Evolutionary conservation across 2,113 vertebrate species (phyloP), one percentile per base, ranked within the genome.

Genomic region (Pollimyrus isidori): DNA sequence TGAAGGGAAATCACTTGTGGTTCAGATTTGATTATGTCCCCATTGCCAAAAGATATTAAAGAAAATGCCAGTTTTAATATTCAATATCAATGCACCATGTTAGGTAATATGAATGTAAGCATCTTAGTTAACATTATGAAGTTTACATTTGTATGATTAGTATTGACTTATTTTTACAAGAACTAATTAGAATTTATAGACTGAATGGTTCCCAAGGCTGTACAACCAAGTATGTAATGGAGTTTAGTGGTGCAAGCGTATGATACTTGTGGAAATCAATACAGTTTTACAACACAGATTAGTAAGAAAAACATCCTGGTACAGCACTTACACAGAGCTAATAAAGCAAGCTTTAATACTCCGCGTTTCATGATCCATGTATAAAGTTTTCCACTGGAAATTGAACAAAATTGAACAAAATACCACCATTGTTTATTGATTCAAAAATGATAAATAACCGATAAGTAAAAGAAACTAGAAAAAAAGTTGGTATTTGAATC

Each of bases 1-100:
- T 85, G 73, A 80, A 80, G 73, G 73, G 73, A 80, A 80, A 80
- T 39, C 35, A 35, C 30, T 80, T 80, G 73, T 80, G 73, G 73
- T 80, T 42, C 11, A 19, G 35, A 42, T 80, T 80, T 80, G 73
- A 80, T 80, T 42, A 80, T 42, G 73, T 39, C 17, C 42, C 73
- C 73, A 42, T 80, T 80, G 35, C 35, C 73, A 80, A 80, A 80
- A 80, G 73, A 39, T 80, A 80, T 80, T 80, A 42, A 80, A 80
- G 73, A 42, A 80, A 42, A 42, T 42, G 73, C 17, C 73, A 80
- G 35, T 80, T 80, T 42, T 80, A 35, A 80, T 80, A 42, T 80
- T 39, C 73, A 42, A 80, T 42, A 80, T 42, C 73, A 80, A 80
- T 80, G 15, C 35, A 42, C 73, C 17, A 80, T 19, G 73, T 5